Evolutionary conservation across 1,140 invertebrate species (phyloP).

Genomic region (Sesamia nonagrioides): DNA sequence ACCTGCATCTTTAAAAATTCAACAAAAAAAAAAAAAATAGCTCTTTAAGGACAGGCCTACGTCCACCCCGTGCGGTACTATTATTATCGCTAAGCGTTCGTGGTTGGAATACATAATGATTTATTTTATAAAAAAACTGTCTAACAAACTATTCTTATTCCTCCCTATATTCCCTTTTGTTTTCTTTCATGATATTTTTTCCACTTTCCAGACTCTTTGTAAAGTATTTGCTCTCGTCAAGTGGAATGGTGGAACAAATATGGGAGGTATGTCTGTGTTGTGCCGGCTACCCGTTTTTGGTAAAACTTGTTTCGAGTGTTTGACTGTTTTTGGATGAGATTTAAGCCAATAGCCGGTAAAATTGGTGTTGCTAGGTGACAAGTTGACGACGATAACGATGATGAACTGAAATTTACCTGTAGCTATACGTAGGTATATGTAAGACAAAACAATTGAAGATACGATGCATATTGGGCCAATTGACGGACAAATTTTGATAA

Average conservation of each 20-base stretch:
- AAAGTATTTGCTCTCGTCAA: slow-evolving; percentile 74
- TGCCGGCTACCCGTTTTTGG: slow-evolving; percentile 62
- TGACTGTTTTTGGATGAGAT: slow-evolving; percentile 7
- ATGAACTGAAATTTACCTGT: not conserved
- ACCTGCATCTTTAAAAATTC: too few relatives aligned
- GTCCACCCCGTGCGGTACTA: slow-evolving; percentile 32
- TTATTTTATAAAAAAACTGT: slow-evolving; percentile 61
- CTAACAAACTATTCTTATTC: slow-evolving; percentile 35
- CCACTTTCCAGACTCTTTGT: slow-evolving; percentile 68
- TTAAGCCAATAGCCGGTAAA: not conserved
- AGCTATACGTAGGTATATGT: not conserved
- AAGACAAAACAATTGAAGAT: not conserved
- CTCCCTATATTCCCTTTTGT: slow-evolving; percentile 70
- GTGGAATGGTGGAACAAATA: slow-evolving; percentile 79
- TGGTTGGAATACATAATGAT: slow-evolving; percentile 77
- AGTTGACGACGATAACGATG: not conserved
- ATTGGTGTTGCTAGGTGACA: slow-evolving; percentile 22
- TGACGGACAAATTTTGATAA: not conserved
- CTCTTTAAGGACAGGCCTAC: not conserved
- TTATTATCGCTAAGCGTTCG: slow-evolving; percentile 49
- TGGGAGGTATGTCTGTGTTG: slow-evolving; percentile 75
- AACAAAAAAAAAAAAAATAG: not conserved
- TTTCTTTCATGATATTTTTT: slow-evolving; percentile 75
- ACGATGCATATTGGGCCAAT: not conserved
- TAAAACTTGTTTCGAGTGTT: slow-evolving; percentile 44